phyloP scores from a whole-genome alignment of 30 jellyfish, hydroid and myxozoan species.

The Cassiopea andromeda region DNA sequence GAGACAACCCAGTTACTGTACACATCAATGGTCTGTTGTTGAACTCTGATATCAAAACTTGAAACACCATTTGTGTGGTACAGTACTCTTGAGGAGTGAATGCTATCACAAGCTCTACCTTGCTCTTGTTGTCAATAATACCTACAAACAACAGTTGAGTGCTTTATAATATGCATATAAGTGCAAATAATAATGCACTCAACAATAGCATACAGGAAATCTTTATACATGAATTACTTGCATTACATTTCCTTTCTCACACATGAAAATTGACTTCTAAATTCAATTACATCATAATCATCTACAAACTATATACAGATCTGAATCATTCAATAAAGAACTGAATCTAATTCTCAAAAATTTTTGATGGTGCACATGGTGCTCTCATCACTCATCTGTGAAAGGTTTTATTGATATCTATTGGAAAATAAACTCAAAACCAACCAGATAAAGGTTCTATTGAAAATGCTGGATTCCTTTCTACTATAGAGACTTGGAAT shows the following conservation, averaged over 20 bases:
- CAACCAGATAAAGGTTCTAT: slow-evolving; percentile 89
- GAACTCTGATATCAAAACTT: slow-evolving; percentile 79
- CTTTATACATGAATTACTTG: no score
- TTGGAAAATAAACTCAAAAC: not conserved
- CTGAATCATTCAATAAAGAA: no score
- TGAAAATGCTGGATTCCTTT: slow-evolving; percentile 68
- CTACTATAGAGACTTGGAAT: slow-evolving; percentile 61
- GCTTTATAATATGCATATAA: no score
- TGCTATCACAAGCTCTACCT: slow-evolving; percentile 56
- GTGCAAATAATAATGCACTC: no score
- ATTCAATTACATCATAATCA: no score
- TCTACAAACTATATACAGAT: no score
- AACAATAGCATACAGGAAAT: no score
- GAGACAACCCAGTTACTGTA: slow-evolving; percentile 77
- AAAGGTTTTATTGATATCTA: not conserved
- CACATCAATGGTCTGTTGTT: slow-evolving; percentile 72
- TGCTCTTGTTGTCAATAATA: slow-evolving; percentile 49
- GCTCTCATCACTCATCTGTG: not conserved
- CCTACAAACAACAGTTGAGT: slow-evolving; percentile 27
- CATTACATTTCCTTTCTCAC: no score
- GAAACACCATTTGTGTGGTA: slow-evolving; percentile 65
- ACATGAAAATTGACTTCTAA: no score
- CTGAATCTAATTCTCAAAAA: not conserved
- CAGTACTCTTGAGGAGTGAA: slow-evolving; percentile 82
- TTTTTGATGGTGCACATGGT: not conserved